Percentiles rank a stretch among this genome's conserved stretches.
Conservation (phyloP, 2,888 invertebrate genomes). For the Clunio marinus region DNA sequence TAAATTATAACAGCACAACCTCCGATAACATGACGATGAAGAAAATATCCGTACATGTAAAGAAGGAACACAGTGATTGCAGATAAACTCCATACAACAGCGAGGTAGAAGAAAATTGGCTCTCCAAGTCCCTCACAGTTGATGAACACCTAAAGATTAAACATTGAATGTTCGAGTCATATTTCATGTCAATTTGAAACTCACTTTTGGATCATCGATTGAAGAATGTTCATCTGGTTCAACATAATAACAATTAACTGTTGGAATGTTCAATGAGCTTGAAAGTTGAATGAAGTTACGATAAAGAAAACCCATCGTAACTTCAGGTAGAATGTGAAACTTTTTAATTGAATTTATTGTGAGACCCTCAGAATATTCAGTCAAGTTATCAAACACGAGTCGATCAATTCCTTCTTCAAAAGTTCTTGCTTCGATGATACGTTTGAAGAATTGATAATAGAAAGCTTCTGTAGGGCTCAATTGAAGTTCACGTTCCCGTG, state of each 20-base stretch:
- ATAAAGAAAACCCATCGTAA: slow-evolving; percentile 51
- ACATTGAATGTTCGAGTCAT: too few relatives aligned
- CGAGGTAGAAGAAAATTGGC: slow-evolving; percentile 77
- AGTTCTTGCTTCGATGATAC: slow-evolving; percentile 63
- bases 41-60: slow-evolving; percentile 58
- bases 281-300: slow-evolving; percentile 41
- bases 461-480: slow-evolving; percentile 85
- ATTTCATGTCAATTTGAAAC: too few relatives aligned
- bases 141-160: too few relatives aligned
- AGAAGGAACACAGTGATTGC: slow-evolving; percentile 65
- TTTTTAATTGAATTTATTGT: slow-evolving; percentile 62
- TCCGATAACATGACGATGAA: slow-evolving; percentile 66
- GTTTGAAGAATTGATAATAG: slow-evolving; percentile 86
- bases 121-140: slow-evolving; percentile 78
- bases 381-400: slow-evolving; percentile 66
- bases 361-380: slow-evolving; percentile 77
- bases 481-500: slow-evolving; percentile 78
- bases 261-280: slow-evolving; percentile 41
- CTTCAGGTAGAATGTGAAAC: slow-evolving; percentile 83
- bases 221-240: slow-evolving; percentile 54
- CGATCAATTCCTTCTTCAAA: slow-evolving; percentile 60
- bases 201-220: slow-evolving; percentile 52
- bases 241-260: slow-evolving; percentile 51
- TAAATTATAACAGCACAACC: slow-evolving; percentile 66
- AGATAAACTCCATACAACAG: slow-evolving; percentile 69